phyloP scores from a whole-genome alignment of 1,140 invertebrate species.

The Drosophila leontia region DNA sequence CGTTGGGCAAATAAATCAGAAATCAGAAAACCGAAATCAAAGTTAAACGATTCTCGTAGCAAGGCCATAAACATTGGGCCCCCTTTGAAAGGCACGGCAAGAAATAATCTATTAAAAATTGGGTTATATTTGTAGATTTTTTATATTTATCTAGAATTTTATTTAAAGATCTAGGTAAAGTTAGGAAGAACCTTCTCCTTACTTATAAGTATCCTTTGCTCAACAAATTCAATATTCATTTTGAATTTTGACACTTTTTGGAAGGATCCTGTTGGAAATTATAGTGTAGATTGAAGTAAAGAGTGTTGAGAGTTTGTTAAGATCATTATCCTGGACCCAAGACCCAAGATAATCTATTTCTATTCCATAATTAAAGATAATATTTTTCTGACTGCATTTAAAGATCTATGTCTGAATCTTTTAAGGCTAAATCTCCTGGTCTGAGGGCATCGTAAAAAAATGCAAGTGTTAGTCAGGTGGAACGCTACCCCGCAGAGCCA shows the following conservation, averaged over 20 bases:
- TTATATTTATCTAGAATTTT: neutral
- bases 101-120: neutral
- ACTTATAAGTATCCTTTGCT: neutral
- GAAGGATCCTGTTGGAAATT: too few species aligned
- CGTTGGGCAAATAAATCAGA: constrained; percentile 70
- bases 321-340: too few species aligned
- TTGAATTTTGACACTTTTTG: neutral
- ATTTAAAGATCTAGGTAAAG: neutral
- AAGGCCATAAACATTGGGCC: constrained; percentile 27
- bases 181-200: neutral
- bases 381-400: constrained; percentile 6
- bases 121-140: neutral
- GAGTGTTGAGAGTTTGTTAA: too few species aligned
- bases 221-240: neutral
- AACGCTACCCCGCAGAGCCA: constrained; percentile 26
- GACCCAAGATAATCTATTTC: too few species aligned
- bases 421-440: neutral
- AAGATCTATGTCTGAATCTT: constrained; percentile 21
- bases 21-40: constrained; percentile 62
- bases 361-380: neutral
- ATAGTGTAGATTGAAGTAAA: too few species aligned
- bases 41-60: constrained; percentile 60
- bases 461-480: constrained; percentile 69
- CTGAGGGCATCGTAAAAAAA: constrained; percentile 38
- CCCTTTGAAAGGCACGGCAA: neutral